Conservation (phyloP, 2,113 vertebrate genomes). For the Sprattus sprattus region DNA sequence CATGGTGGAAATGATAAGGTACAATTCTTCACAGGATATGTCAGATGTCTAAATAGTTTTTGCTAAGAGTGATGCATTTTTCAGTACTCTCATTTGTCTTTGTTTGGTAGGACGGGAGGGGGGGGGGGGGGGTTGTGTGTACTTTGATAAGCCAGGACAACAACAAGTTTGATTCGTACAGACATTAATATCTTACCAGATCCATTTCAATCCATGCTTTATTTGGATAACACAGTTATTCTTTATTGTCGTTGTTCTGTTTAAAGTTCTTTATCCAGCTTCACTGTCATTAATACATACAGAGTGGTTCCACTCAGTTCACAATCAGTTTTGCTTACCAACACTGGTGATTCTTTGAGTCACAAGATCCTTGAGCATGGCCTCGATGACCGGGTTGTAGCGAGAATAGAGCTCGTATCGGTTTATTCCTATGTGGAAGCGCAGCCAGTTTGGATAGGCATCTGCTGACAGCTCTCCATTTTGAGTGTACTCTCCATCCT, state of each 20-base stretch:
- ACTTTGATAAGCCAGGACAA: background rate
- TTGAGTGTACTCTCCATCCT: conserved; percentile 77
- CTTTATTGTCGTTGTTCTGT: background rate
- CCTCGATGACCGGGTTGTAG: conserved; percentile 86
- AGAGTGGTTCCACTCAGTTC: background rate
- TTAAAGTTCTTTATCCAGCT: background rate
- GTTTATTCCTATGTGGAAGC: conserved; percentile 97
- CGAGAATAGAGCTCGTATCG: conserved; percentile 93
- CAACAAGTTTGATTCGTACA: background rate
- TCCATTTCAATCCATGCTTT: background rate
- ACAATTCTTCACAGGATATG: conserved; percentile 45
- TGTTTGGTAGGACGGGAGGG: background rate
- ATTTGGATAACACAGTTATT: background rate
- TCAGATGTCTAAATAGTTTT: conserved; percentile 20
- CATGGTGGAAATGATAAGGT: conserved; percentile 3
- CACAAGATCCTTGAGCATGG: conserved; percentile 87
- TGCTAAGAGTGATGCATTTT: background rate
- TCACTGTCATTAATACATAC: background rate
- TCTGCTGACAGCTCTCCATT: conserved; percentile 82
- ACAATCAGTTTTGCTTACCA: conserved; percentile 75
- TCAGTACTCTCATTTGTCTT: background rate
- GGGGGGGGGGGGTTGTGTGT: no score
- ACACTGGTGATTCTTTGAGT: conserved; percentile 93
- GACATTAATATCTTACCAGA: background rate
- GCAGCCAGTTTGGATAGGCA: conserved; percentile 97